These are phyloP conservation scores for Leptinotarsa juncta DNA, from an alignment of 2,888 invertebrate genomes.

Conservation along the genomic window DNA sequence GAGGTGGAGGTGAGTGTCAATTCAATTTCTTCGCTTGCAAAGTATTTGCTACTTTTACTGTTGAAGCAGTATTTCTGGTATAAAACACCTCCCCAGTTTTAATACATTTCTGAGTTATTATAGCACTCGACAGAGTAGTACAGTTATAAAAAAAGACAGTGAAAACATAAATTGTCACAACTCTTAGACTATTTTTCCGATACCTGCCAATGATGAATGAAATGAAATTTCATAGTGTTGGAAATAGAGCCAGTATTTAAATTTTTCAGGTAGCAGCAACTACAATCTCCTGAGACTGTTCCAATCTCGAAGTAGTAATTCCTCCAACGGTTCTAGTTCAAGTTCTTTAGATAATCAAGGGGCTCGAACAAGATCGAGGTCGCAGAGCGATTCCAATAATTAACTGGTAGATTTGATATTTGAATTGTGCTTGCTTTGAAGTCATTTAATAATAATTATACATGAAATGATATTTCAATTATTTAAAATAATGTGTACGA, in stretches of 20 bases:
- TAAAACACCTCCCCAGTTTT: too few relatives aligned
- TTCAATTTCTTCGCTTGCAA: too few relatives aligned
- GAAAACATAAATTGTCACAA: too few relatives aligned
- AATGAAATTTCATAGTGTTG: too few relatives aligned
- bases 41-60: too few relatives aligned
- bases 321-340: conserved; percentile 44
- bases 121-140: too few relatives aligned
- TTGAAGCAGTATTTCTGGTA: too few relatives aligned
- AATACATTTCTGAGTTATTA: too few relatives aligned
- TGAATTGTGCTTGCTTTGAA: conserved; percentile 37
- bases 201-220: too few relatives aligned
- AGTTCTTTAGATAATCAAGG: conserved; percentile 47
- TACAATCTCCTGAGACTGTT: conserved; percentile 42
- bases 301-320: conserved; percentile 43
- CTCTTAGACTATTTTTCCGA: too few relatives aligned
- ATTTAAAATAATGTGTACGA: conserved; percentile 7
- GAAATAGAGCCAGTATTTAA: neutral
- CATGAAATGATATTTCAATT: conserved; percentile 13
- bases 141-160: too few relatives aligned
- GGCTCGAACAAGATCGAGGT: conserved; percentile 47
- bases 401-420: conserved; percentile 38
- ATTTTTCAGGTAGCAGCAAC: conserved; percentile 38
- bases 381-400: conserved; percentile 51
- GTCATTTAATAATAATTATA: conserved; percentile 23
- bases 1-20: conserved; percentile 40